Conservation (phyloP, 2,888 invertebrate genomes). For the Hemicrepidius hirtus region DNA sequence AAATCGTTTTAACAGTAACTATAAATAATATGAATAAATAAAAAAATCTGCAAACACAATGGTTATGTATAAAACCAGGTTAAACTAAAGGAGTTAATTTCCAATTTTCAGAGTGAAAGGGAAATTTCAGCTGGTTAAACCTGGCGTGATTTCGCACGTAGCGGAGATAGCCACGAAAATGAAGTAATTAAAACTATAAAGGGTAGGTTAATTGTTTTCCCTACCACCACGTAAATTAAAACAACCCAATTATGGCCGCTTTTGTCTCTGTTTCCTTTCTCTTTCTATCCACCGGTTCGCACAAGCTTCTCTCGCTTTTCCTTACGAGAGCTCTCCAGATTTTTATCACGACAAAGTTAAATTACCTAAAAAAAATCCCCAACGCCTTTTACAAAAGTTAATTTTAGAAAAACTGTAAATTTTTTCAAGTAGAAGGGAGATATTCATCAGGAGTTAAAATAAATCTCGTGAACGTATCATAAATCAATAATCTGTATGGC, state of each 20-base stretch:
- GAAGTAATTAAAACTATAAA: slow-evolving; percentile 86
- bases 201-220: slow-evolving; percentile 81
- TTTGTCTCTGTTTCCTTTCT: slow-evolving; percentile 64
- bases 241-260: slow-evolving; percentile 72
- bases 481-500: slow-evolving; percentile 45
- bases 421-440: neutral
- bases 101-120: slow-evolving; percentile 16
- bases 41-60: too few relatives aligned
- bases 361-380: slow-evolving; percentile 36
- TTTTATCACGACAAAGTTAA: slow-evolving; percentile 46
- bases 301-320: slow-evolving; percentile 22
- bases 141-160: slow-evolving; percentile 66
- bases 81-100: neutral
- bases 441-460: slow-evolving; percentile 3
- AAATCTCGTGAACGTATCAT: slow-evolving; percentile 18
- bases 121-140: slow-evolving; percentile 62
- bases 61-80: neutral
- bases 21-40: too few relatives aligned
- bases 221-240: slow-evolving; percentile 73
- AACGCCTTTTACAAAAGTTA: slow-evolving; percentile 27
- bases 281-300: slow-evolving; percentile 40
- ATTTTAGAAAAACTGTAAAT: neutral
- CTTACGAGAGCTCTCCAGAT: slow-evolving; percentile 42
- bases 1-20: too few relatives aligned
- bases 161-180: slow-evolving; percentile 78